These are phyloP conservation scores for Enteromius trimaculatus DNA, from an alignment of 2,797 vertebrate species.

Conservation along the genomic window DNA sequence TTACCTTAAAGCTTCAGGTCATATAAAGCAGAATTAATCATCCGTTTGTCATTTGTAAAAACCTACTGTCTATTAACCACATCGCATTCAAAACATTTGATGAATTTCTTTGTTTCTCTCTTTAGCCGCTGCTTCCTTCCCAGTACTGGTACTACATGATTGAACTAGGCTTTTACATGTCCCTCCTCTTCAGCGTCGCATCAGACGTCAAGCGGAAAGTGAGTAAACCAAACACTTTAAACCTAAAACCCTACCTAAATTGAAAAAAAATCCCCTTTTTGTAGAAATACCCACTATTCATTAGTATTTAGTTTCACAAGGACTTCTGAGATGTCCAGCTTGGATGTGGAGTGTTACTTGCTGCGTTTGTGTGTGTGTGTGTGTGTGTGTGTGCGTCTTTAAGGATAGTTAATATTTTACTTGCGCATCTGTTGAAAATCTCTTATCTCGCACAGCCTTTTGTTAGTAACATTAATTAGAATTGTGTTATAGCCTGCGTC, in stretches of 20 bases:
- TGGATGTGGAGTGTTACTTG: not conserved
- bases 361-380: not conserved
- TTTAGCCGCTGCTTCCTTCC: slow-evolving; percentile 84
- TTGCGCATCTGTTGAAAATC: not conserved
- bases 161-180: slow-evolving; percentile 93
- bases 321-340: not conserved
- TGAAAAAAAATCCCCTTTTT: not conserved
- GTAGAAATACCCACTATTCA: not conserved
- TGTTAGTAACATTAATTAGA: not conserved
- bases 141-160: slow-evolving; percentile 94
- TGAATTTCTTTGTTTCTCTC: not conserved
- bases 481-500: not conserved
- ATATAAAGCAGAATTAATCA: not conserved
- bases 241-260: not conserved
- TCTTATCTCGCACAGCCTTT: not conserved
- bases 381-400: not conserved
- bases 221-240: slow-evolving; percentile 66
- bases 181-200: slow-evolving; percentile 91
- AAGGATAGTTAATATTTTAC: slow-evolving; percentile 16
- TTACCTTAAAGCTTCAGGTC: not conserved
- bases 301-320: not conserved
- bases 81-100: not conserved
- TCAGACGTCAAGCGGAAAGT: slow-evolving; percentile 95
- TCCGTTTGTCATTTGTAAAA: not conserved
- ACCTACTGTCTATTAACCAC: not conserved